Base-by-base conservation (phyloP, 2,888 invertebrate genomes). In the Meiosimyza platycephala region DNA sequence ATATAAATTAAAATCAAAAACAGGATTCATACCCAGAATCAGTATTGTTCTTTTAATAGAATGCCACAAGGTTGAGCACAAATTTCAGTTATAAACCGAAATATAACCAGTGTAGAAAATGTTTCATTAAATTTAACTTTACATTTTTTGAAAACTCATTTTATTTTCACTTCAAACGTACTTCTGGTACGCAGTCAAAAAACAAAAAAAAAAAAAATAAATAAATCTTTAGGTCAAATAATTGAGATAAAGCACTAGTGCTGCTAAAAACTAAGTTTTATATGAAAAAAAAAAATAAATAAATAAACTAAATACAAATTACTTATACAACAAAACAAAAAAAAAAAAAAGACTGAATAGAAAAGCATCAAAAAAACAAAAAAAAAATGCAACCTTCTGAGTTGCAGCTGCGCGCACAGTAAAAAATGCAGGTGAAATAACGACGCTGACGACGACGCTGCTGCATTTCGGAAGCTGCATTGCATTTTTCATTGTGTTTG, bases 401-500 rank as follows among this genome's bases (percentile, higher is more conserved):
- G 28, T 4, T 55, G 55, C 55, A 55, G 55, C 55, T 55, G 55
- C 22, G 18, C 12, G 18, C 18, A 22, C 18, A 12, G 22, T 12
- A 18, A 55, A 55, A 13, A 22, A 18, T 65, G 65, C 52, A 40
- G 40, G 40, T 40, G 9, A 40, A 40, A 40, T 40, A 40, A 40
- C 40, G 40, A 40, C 40, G 9, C 16, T 9, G 40, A 40, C 40
- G 9, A 12, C 18, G 48, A 18, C 15, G 47, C 7, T 47, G 18
- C 67, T 47, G 48, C 67, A 40, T 67, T 55, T 67, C 57, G 67
- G 67, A 67, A 57, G 57, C 57, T 67, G 47, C 47, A 55, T 47
- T 48, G 55, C 54, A 48, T 55, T 67, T 55, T 67, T 67, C 57
- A 48, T 47, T 55, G 67, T 67, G 48, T 57, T 67, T 55, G 18